These are phyloP conservation scores for Chaetops frenatus DNA, from an alignment of 2,113 vertebrate genomes.

Conservation along the genomic window DNA sequence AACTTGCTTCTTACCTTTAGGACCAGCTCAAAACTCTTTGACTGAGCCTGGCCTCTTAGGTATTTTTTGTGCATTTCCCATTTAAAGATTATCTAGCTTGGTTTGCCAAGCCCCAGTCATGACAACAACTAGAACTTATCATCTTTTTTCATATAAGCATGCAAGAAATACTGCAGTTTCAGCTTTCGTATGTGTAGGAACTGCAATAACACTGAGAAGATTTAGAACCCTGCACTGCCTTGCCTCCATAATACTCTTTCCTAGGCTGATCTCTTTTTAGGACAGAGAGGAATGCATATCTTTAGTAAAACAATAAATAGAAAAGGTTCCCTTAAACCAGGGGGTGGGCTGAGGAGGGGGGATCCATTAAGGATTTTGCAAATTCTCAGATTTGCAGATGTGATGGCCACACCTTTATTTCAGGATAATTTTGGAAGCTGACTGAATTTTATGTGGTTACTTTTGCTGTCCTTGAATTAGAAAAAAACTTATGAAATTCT, in stretches of 20 bases:
- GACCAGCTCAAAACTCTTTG: not conserved
- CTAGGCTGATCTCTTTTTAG: not conserved
- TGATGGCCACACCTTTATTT: not conserved
- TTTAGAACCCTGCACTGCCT: not conserved
- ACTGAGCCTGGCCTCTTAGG: not conserved
- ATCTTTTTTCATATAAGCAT: not conserved
- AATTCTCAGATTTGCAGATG: not conserved
- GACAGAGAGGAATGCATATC: not conserved
- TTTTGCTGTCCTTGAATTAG: not conserved
- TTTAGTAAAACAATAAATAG: not conserved
- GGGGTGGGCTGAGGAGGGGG: not conserved
- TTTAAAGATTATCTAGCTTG: not conserved
- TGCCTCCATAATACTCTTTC: not conserved
- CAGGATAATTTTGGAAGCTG: not conserved
- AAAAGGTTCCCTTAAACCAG: not conserved
- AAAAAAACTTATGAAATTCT: not conserved
- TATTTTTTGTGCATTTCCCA: not conserved
- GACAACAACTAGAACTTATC: not conserved
- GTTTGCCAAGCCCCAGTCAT: not conserved
- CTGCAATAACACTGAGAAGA: not conserved
- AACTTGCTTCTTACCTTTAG: not conserved
- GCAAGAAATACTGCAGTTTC: not conserved
- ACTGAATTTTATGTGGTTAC: not conserved
- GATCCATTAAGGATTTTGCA: not conserved
- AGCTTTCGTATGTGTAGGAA: not conserved